These are phyloP conservation scores for Eufriesea mexicana DNA, from an alignment of 1,140 invertebrate genomes.

Conservation along the genomic window DNA sequence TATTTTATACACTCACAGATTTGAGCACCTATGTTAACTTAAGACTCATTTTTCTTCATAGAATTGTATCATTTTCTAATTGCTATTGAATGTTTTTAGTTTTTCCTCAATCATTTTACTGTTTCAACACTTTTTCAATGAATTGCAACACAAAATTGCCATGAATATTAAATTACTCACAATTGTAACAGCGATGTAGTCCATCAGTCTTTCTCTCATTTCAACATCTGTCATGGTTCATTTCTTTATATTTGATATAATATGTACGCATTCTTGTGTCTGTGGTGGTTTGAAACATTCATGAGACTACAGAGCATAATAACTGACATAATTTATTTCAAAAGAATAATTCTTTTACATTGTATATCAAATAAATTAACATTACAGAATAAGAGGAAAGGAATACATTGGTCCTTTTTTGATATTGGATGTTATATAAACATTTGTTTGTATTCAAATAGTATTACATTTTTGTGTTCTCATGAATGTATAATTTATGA, in stretches of 20 bases:
- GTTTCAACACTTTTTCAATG: slow-evolving; percentile 18
- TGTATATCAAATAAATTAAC: slow-evolving; percentile 39
- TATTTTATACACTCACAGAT: slow-evolving; percentile 43
- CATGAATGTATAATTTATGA: slow-evolving; percentile 41
- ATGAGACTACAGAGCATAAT: slow-evolving; percentile 35
- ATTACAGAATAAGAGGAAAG: slow-evolving; percentile 52
- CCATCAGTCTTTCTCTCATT: slow-evolving; percentile 79
- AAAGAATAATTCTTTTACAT: slow-evolving; percentile 24
- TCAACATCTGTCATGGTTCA: slow-evolving; percentile 75
- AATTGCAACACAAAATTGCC: slow-evolving; percentile 46
- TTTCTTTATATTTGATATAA: slow-evolving; percentile 65
- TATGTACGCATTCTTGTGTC: slow-evolving; percentile 53
- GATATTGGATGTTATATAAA: slow-evolving; percentile 48
- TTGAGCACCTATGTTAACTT: slow-evolving; percentile 50
- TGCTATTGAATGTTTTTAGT: background rate
- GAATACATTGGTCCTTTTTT: slow-evolving; percentile 60
- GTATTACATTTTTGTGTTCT: slow-evolving; percentile 1
- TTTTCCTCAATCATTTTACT: slow-evolving; percentile 6
- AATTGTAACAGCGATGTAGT: slow-evolving; percentile 64
- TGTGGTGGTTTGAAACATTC: slow-evolving; percentile 56
- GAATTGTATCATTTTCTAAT: slow-evolving; percentile 35
- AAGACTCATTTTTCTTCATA: slow-evolving; percentile 12
- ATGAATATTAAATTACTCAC: slow-evolving; percentile 61
- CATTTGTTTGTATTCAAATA: slow-evolving; percentile 36
- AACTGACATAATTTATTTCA: slow-evolving; percentile 7